A percentile compares a stretch with the other conserved stretches of the same genome.
Evolutionary conservation across 2,797 vertebrate genomes (phyloP).

Genomic region (Eulemur albifrons): DNA sequence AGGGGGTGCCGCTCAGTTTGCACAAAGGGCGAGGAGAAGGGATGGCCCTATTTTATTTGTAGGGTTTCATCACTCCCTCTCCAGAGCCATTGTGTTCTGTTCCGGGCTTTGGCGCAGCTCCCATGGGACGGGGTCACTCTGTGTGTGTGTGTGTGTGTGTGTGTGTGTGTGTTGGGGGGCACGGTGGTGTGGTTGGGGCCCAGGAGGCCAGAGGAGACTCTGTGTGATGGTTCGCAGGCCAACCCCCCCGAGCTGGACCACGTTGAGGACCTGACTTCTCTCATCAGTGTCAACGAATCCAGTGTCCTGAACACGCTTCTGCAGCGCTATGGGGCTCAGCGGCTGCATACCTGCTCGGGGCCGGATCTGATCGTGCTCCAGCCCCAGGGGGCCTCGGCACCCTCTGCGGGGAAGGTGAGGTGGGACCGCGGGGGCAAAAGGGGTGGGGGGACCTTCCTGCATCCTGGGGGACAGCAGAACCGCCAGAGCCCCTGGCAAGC

Average conservation of each 20-base stretch:
- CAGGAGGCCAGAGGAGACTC: not conserved
- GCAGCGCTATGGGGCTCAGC: constrained; percentile 85
- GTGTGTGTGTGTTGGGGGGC: no score
- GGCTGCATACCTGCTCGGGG: constrained; percentile 88
- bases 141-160: rapidly evolving
- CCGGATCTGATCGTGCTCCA: constrained; percentile 88
- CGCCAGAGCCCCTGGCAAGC: not conserved
- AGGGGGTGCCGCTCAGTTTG: no score
- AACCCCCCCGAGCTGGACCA: constrained; percentile 91
- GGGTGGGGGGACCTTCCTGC: not conserved
- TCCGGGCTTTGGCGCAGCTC: not conserved
- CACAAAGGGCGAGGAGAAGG: not conserved
- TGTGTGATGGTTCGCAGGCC: constrained; percentile 81
- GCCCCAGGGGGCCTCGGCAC: constrained; percentile 67
- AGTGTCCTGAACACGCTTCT: constrained; percentile 89
- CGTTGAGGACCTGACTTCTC: constrained; percentile 90
- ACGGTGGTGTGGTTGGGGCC: not conserved
- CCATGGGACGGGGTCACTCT: not conserved
- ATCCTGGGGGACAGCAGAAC: no score
- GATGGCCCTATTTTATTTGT: rapidly evolving
- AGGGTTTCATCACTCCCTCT: not conserved
- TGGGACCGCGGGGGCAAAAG: rapidly evolving
- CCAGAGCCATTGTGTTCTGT: not conserved
- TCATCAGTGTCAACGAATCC: constrained; percentile 90
- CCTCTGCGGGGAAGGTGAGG: constrained; percentile 63